Conservation (phyloP, 2,888 invertebrate genomes). For the Agonum fuliginosum region DNA sequence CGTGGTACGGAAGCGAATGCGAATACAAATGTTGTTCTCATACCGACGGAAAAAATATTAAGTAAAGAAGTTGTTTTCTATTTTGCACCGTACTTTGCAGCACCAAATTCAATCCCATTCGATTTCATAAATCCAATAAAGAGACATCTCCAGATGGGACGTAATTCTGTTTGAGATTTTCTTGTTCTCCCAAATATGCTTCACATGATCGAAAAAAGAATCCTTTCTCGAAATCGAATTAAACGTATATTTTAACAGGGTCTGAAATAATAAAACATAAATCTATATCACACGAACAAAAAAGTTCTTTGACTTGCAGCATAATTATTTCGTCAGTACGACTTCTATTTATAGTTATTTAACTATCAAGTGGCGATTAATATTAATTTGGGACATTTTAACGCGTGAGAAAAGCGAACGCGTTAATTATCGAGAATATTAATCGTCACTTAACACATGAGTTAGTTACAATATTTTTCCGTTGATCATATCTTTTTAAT, state of each 20-base stretch:
- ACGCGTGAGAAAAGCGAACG: too few relatives aligned
- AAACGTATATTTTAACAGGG: slow-evolving; percentile 38
- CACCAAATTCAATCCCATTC: slow-evolving; percentile 50
- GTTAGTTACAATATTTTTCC: too few relatives aligned
- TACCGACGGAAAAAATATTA: slow-evolving; percentile 13
- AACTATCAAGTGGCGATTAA: too few relatives aligned
- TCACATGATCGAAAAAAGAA: slow-evolving; percentile 38
- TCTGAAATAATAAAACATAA: too few relatives aligned
- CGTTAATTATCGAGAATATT: too few relatives aligned
- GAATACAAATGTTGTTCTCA: slow-evolving; percentile 6
- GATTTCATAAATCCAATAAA: slow-evolving; percentile 56
- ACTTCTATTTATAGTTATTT: too few relatives aligned
- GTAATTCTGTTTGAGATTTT: slow-evolving; percentile 53
- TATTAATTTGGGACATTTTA: too few relatives aligned
- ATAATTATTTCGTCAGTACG: too few relatives aligned
- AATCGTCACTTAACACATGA: too few relatives aligned
- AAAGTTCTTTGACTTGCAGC: too few relatives aligned
- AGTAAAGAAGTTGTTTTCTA: slow-evolving; percentile 50
- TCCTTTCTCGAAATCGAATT: slow-evolving; percentile 31
- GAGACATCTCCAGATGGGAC: slow-evolving; percentile 54
- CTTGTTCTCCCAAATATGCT: slow-evolving; percentile 50
- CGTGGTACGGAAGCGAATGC: neutral
- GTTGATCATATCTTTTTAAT: too few relatives aligned
- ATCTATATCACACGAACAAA: too few relatives aligned
- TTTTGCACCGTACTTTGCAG: slow-evolving; percentile 46